These are phyloP conservation scores for Amblyteles armatorius DNA, from an alignment of 2,888 invertebrate species.

Conservation along the genomic window DNA sequence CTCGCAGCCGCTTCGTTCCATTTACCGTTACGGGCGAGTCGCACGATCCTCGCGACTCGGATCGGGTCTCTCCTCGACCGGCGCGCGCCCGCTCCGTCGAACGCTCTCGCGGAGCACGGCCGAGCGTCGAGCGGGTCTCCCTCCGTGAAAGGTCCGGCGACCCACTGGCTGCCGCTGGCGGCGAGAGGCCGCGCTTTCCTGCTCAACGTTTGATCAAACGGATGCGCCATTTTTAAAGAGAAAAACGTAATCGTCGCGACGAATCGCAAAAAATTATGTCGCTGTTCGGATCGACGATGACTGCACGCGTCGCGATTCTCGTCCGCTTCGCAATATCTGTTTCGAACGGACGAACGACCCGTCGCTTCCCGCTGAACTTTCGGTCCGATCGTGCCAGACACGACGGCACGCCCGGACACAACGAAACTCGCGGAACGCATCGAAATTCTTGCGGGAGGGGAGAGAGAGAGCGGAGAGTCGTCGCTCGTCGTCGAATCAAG, in stretches of 20 bases:
- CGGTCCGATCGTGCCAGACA: conserved; percentile 59
- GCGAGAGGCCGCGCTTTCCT: neutral
- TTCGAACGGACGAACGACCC: conserved; percentile 64
- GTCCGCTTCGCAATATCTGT: conserved; percentile 39
- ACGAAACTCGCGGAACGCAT: conserved; percentile 19
- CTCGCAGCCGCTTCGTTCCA: conserved; percentile 31
- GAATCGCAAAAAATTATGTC: neutral
- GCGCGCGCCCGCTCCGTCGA: neutral
- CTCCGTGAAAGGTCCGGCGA: conserved; percentile 55
- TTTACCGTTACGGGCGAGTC: conserved; percentile 45
- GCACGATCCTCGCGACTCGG: neutral
- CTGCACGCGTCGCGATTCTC: neutral
- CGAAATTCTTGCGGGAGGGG: neutral
- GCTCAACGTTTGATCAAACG: neutral
- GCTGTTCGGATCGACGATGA: neutral
- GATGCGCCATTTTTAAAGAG: neutral
- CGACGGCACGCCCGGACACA: conserved; percentile 38
- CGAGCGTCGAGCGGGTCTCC: conserved; percentile 32
- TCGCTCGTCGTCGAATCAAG: conserved; percentile 61
- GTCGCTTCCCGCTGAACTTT: conserved; percentile 63
- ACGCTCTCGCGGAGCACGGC: neutral
- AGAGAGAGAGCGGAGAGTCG: conserved; percentile 9
- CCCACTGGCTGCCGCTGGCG: conserved; percentile 29
- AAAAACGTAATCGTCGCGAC: neutral
- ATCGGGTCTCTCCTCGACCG: conserved; percentile 19